Evolutionary conservation across 2,113 vertebrate genomes (phyloP).

Genomic region (Rousettus leschenaultii): DNA sequence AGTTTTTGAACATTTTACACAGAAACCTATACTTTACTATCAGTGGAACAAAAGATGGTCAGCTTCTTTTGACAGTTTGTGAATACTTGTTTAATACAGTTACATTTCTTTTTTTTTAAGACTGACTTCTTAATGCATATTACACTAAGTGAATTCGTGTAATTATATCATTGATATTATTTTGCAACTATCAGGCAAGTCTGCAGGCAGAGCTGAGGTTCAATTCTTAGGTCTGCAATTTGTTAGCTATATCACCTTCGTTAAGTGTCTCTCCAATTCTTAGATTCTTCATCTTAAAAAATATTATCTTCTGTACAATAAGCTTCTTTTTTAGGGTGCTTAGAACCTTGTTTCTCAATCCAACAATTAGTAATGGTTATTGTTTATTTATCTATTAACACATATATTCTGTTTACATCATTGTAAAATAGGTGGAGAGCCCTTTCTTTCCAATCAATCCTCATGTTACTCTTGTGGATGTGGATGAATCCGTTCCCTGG

Average conservation of each 20-base stretch:
- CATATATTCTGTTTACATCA: neutral
- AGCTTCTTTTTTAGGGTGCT: neutral
- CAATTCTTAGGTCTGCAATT: neutral
- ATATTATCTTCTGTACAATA: neutral
- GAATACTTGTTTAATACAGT: neutral
- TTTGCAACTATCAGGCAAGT: neutral
- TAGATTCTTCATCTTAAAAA: neutral
- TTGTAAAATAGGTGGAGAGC: neutral
- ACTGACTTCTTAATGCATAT: neutral
- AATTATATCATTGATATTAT: neutral
- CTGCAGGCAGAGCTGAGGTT: neutral
- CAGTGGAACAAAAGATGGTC: neutral
- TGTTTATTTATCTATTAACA: neutral
- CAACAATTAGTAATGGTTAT: neutral
- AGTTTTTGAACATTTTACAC: neutral
- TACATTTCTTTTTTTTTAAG: neutral
- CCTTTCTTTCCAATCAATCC: neutral
- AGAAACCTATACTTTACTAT: neutral
- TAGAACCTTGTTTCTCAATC: neutral
- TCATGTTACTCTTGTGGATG: neutral
- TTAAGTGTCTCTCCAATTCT: neutral
- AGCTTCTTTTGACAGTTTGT: neutral
- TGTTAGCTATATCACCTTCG: neutral
- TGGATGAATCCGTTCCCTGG: neutral
- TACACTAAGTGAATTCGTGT: neutral